phyloP scores from a whole-genome alignment of 2,888 invertebrate genomes.

The Horisme vitalbata region DNA sequence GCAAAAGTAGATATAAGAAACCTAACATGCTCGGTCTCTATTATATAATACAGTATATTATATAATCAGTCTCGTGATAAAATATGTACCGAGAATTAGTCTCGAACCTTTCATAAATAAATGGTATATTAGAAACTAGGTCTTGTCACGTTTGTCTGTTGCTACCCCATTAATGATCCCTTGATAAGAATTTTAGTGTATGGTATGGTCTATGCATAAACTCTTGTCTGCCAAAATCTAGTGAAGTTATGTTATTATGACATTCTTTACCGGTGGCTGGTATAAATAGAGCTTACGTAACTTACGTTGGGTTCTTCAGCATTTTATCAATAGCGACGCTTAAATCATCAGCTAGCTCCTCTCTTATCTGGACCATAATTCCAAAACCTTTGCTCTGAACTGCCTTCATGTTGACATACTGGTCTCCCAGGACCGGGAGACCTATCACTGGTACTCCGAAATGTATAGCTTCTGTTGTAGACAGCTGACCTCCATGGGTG shows the following conservation, averaged over 20 bases:
- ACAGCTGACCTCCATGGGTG: slow-evolving; percentile 66
- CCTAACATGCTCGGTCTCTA: background rate
- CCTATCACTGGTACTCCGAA: slow-evolving; percentile 67
- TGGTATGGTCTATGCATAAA: no score
- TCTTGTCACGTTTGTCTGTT: background rate
- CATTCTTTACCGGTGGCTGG: background rate
- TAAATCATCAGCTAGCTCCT: slow-evolving; percentile 47
- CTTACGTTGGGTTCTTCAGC: slow-evolving; percentile 37
- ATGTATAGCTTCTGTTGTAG: slow-evolving; percentile 62
- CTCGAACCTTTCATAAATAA: no score
- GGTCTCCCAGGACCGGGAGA: slow-evolving; percentile 59
- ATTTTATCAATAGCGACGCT: slow-evolving; percentile 53
- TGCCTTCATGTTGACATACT: slow-evolving; percentile 55
- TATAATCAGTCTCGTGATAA: no score
- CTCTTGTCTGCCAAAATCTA: no score
- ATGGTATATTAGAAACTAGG: no score
- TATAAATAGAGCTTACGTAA: no score
- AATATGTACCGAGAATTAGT: no score
- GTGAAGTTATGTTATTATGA: background rate
- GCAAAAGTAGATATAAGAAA: background rate
- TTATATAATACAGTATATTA: no score
- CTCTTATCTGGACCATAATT: slow-evolving; percentile 42
- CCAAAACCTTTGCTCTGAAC: slow-evolving; percentile 56
- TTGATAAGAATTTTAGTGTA: no score
- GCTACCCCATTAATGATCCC: no score